These are phyloP conservation scores for Gnathonemus longibarbis DNA, from an alignment of 2,113 vertebrate species.

Conservation along the genomic window DNA sequence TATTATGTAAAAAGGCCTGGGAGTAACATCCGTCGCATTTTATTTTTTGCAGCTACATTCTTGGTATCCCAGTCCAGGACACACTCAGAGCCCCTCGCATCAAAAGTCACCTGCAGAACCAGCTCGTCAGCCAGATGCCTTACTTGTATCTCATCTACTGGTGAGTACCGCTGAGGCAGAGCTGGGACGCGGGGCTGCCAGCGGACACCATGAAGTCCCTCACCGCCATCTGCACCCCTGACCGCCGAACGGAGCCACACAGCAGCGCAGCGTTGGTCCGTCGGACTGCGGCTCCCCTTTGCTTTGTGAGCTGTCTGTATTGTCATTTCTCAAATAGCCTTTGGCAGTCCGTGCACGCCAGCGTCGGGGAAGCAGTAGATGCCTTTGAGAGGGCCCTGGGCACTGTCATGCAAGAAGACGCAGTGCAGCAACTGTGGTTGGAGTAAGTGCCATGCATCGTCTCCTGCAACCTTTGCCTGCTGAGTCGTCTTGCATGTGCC, in stretches of 20 bases:
- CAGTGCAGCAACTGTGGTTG: conserved; percentile 83
- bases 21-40: neutral
- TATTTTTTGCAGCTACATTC: conserved; percentile 61
- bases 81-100: conserved; percentile 62
- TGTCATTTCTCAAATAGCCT: conserved; percentile 56
- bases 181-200: neutral
- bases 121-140: conserved; percentile 67
- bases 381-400: conserved; percentile 87
- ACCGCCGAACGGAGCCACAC: no score
- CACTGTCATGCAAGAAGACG: conserved; percentile 67
- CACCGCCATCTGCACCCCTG: neutral
- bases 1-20: neutral
- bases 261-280: neutral
- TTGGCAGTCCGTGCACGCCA: conserved; percentile 77
- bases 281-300: neutral
- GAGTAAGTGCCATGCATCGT: conserved; percentile 74
- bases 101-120: conserved; percentile 67
- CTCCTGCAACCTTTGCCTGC: neutral
- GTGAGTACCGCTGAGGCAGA: conserved; percentile 52
- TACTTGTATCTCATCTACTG: conserved; percentile 86
- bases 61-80: conserved; percentile 72
- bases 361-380: conserved; percentile 66
- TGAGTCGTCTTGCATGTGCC: neutral
- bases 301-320: neutral
- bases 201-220: no score